These are phyloP conservation scores for Syngnathus acus DNA, from an alignment of 2,797 vertebrate species.

Conservation along the genomic window DNA sequence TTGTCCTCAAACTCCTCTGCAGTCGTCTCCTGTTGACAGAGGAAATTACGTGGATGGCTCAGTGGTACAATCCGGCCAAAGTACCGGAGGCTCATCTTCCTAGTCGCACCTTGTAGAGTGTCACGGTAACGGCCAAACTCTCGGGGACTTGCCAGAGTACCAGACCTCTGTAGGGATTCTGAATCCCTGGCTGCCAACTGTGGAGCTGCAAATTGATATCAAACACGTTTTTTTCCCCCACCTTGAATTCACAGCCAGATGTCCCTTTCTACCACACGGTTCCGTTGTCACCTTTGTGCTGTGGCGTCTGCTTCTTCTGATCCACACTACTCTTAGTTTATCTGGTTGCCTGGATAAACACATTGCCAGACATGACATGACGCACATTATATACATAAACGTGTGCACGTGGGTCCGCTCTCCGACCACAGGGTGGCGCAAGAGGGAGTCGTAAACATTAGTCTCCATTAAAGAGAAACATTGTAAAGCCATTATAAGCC, in stretches of 20 bases:
- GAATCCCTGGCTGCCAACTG: constrained; percentile 86
- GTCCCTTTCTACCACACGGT: not conserved
- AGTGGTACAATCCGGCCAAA: not conserved
- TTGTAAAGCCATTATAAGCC: not conserved
- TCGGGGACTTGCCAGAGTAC: constrained; percentile 85
- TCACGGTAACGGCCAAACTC: constrained; percentile 81
- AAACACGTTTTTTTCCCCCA: not conserved
- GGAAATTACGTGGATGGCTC: not conserved
- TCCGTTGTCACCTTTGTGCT: constrained; percentile 74
- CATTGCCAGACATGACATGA: not conserved
- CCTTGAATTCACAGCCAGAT: not conserved
- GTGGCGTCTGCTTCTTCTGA: constrained; percentile 76
- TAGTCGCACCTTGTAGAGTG: constrained; percentile 78
- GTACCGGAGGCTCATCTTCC: not conserved
- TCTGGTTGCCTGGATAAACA: constrained; percentile 80
- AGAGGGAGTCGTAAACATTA: not conserved
- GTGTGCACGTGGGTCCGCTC: not conserved
- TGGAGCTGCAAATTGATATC: constrained; percentile 65
- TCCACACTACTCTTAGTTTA: constrained; percentile 86
- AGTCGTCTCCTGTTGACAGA: constrained; percentile 71
- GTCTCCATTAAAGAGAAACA: not conserved
- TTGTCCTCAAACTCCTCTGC: constrained; percentile 88
- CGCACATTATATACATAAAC: not conserved
- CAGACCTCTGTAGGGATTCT: constrained; percentile 81
- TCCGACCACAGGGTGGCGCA: not conserved